Evolutionary conservation across 2,888 invertebrate genomes (phyloP), one percentile per base, ranked within the genome.

Genomic region (Scaptomyza reducta): DNA sequence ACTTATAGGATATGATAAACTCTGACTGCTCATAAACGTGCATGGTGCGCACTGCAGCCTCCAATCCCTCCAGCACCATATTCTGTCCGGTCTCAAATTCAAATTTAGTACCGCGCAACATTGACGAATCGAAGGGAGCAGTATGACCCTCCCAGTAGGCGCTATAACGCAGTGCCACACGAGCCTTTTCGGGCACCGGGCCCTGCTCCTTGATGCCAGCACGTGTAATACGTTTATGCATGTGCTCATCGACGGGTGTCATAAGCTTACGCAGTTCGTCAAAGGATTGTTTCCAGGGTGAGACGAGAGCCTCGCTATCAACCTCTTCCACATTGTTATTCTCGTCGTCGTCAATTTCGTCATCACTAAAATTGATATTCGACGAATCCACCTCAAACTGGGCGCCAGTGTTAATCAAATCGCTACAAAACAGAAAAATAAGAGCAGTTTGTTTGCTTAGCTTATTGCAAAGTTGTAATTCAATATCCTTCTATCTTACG

Each of bases 11-110:
- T 25, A 98, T 93, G 0, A 97, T 91, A 90, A 97, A 97, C 53
- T 95, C 92, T 0, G 98, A 93, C 66, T 94, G 93, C 92, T 98
- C 98, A 44, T 94, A 94, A n/a, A 95, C 94, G 77, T 93, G 92
- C 98, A 98, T 98, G 0, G 96, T 94, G 53, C 92, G 90, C 7
- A 97, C 93, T 0, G 95, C 96, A 6, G 94, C 91, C 74, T 95
- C 94, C 11, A 97, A 90, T 0, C 97, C 97, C 33, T 93, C 93
- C 14, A 96, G 50, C 0, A 92, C 88, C 35, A 85, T 92, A 6
- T 74, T 40, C 1, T 67, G 64, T 0, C 90, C 89, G 0, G 90
- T 90, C 25, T 88, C 84, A 27, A 91, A 91, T 2, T 78, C 86
- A 56, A 77, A 86, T 3, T 89, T 70, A 0, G 88, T 76, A 9